These are phyloP conservation scores for Amphiduros pacificus DNA, from an alignment of 2,888 invertebrate species.

Conservation along the genomic window DNA sequence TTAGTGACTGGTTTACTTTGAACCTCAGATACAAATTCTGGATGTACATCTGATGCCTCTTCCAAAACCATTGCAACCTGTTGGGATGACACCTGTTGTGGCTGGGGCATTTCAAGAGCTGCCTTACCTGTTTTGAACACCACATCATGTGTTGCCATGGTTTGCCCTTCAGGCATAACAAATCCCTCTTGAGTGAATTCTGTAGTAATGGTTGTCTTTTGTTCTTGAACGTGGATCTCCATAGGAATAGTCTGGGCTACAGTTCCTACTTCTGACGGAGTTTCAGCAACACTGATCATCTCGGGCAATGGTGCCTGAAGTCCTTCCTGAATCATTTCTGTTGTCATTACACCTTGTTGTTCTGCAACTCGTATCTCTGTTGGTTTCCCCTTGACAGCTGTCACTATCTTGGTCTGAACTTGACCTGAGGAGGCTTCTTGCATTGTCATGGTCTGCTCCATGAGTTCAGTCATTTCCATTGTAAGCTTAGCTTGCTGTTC, in stretches of 20 bases:
- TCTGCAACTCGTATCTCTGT: background rate
- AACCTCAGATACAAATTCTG: too few relatives aligned
- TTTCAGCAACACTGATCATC: background rate
- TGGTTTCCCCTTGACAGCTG: background rate
- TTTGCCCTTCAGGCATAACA: background rate
- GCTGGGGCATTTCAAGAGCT: too few relatives aligned
- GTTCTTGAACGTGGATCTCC: background rate
- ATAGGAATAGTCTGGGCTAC: constrained; percentile 3
- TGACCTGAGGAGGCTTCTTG: background rate
- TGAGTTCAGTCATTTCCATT: too few relatives aligned
- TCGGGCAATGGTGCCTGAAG: background rate
- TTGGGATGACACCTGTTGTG: too few relatives aligned
- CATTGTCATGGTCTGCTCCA: too few relatives aligned
- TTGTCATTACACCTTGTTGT: background rate
- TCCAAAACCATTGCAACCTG: too few relatives aligned
- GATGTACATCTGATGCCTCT: too few relatives aligned
- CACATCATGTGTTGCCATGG: constrained; percentile 6
- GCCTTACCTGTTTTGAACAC: too few relatives aligned
- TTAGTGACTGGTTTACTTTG: too few relatives aligned
- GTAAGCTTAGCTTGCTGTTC: too few relatives aligned
- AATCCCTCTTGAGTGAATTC: background rate
- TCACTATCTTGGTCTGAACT: background rate
- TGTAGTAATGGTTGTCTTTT: constrained; percentile 1
- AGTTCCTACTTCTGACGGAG: background rate
- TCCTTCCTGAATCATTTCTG: constrained; percentile 1